Conservation (phyloP, 2,888 invertebrate species). For the Callyntrura guangdongensis region DNA sequence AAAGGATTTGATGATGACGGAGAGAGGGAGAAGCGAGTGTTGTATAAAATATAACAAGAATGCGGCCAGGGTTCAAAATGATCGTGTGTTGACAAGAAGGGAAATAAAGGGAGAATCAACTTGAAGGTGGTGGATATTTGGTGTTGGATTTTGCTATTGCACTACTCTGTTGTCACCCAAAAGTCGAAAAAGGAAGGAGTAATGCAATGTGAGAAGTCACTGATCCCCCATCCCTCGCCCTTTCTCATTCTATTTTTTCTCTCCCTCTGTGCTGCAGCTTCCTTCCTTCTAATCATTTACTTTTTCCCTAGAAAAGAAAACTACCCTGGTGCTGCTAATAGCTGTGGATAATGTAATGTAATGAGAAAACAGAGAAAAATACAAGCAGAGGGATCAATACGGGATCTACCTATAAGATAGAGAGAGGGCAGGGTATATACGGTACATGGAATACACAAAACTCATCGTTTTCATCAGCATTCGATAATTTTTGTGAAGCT, state of each 20-base stretch:
- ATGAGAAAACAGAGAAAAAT: slow-evolving; percentile 53
- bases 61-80: slow-evolving; percentile 37
- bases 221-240: slow-evolving; percentile 58
- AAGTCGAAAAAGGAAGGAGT: slow-evolving; percentile 46
- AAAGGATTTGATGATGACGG: slow-evolving; percentile 42
- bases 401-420: background rate
- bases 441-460: background rate
- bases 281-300: slow-evolving; percentile 43
- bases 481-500: slow-evolving; percentile 39
- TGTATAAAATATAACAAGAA: background rate
- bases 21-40: background rate
- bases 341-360: slow-evolving; percentile 49
- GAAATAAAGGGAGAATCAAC: slow-evolving; percentile 48
- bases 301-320: slow-evolving; percentile 23
- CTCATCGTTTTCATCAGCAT: slow-evolving; percentile 35
- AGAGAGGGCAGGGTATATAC: no score
- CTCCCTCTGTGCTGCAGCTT: background rate
- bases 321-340: slow-evolving; percentile 32
- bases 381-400: slow-evolving; percentile 34
- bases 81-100: slow-evolving; percentile 62
- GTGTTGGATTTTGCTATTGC: background rate
- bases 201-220: slow-evolving; percentile 67
- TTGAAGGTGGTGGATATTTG: background rate
- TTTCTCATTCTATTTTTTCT: slow-evolving; percentile 16
- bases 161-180: slow-evolving; percentile 49